Evolutionary conservation across 2,888 invertebrate species (phyloP).

Genomic region (Drosophila cyrtoloma): DNA sequence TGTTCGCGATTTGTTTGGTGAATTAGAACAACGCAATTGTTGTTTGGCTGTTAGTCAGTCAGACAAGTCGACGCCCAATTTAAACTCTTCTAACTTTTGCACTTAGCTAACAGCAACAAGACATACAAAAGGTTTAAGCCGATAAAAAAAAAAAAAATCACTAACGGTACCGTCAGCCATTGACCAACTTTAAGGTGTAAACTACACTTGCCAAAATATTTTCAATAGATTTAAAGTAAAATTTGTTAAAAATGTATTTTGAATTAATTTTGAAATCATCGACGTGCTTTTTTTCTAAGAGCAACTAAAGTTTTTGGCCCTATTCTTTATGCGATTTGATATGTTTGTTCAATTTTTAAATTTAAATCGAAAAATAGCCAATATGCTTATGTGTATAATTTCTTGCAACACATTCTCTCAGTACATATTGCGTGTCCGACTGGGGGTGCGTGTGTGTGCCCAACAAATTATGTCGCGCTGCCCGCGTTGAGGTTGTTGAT

Average conservation of each 20-base stretch:
- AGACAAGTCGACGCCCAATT: conserved; percentile 35
- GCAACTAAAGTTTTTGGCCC: not conserved
- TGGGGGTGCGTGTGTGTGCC: conserved; percentile 16
- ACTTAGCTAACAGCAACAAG: conserved; percentile 7
- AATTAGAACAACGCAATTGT: conserved; percentile 71
- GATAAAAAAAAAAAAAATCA: not conserved
- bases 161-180: conserved; percentile 16
- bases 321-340: not conserved
- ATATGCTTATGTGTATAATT: not conserved
- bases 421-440: conserved; percentile 40
- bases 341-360: not conserved
- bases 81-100: not conserved
- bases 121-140: not conserved
- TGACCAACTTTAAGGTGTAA: not conserved
- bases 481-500: conserved; percentile 25
- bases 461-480: conserved; percentile 28
- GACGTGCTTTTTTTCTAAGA: not conserved
- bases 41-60: conserved; percentile 36
- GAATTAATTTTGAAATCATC: not conserved
- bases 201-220: conserved; percentile 12
- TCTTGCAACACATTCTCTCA: conserved; percentile 9
- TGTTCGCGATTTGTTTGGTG: conserved; percentile 59
- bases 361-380: not conserved
- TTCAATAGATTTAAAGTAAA: not conserved
- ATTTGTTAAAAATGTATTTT: not conserved